Base-by-base conservation (phyloP, 2,797 vertebrate species). In the Gymnoscopelus braueri region DNA sequence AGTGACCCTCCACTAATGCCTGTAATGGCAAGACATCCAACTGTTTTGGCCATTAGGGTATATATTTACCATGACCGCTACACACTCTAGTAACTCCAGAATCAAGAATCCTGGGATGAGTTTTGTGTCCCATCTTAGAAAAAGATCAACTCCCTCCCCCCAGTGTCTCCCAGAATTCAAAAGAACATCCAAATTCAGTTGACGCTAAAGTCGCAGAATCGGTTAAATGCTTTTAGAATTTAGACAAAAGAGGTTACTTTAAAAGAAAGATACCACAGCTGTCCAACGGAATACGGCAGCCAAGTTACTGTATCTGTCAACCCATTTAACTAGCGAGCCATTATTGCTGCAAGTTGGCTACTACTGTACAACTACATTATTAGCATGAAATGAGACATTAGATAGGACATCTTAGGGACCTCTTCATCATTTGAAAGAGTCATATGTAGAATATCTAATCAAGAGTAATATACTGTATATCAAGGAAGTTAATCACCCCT, bases 21-120 rank as follows among this genome's bases (percentile, higher is more conserved):
- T 79, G 59, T 80, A 71, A 63, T 53, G 76, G 83, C 52, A 75
- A 77, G 74, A 87, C 74, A 79, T 79, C 71, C 68, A 58, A 62
- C 84, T 89, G 85, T 81, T 91, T 84, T 65, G 47, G 62, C 70
- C 60, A 88, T 88, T 71, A 87, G 74, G 0, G 1, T 23, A 49
- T 54, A 74, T 47, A 75, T 87, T 87, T 90, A 86, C 58, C 55
- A 86, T 89, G 88, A 85, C 83, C 29, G 0, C 23, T 54, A 26
- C 19, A 8, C 66, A 60, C 23, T 66, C 53, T 63, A 66, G 69
- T 67, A 60, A 66, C 67, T 81, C 65, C 79, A 80, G 79, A 85
- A 84, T 69, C 63, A 59, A 75, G 57, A 19, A 55, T 63, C 44
- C 65, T 6, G 0, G 15, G 10, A 72, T 72, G 65, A 67, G 39